Base-by-base conservation (phyloP, 2,113 vertebrate species). In the Alosa alosa region DNA sequence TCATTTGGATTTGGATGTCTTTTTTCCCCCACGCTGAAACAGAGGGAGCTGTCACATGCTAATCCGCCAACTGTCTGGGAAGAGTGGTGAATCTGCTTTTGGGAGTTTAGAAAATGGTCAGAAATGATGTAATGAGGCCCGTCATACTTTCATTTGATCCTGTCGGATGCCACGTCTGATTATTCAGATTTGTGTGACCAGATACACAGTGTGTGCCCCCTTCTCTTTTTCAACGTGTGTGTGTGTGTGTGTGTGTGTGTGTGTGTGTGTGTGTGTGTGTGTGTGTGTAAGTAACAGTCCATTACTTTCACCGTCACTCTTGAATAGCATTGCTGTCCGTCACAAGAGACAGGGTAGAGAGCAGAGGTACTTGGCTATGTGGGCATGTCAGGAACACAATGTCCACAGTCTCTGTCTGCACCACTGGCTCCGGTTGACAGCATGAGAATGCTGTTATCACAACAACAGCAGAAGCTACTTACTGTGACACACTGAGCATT, bases 381-480 rank as follows among this genome's bases (percentile, higher is more conserved):
- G 72, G 72, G 72, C 72, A 36, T 15, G 72, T 11, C 13, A 17
- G 11, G 31, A 39, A 78, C 72, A 78, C 36, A 78, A 39, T 84
- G 46, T 84, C 64, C 72, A 52, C 72, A 49, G 18, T 25, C 13
- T 84, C 44, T 49, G n/a, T 20, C 60, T 15, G 44, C 25, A 47
- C 55, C 44, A 39, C 46, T 25, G 46, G 64, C 18, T 75, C 46
- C 64, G 41, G 84, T 81, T 85, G 84, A 85, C 72, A 85, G 68
- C 64, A 8, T 4, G 36, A 50, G 64, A 85, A 85, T 52, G 84
- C 18, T 85, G 44, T 25, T 84, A 68, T 68, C 39, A 68, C 83
- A 22, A 46, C 10, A 68, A n/a, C 41, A 45, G 41, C 15, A 68
- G 20, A 46, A 25, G 13, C 39, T 57, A 64, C 22, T 25, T 11